Base-by-base conservation (phyloP, 1,140 invertebrate species). In the Danaus plexippus region DNA sequence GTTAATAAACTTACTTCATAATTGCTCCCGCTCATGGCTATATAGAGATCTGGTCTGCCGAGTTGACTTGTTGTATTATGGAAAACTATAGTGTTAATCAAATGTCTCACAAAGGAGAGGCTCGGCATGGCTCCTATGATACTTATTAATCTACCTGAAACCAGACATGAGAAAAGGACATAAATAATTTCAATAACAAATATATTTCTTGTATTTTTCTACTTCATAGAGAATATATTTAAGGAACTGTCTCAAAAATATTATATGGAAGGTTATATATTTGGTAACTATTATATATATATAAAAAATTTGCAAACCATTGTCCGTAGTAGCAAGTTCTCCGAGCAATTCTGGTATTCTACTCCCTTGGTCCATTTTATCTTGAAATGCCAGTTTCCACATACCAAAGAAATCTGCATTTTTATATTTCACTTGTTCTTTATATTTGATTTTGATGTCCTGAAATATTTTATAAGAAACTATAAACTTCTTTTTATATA, bases 301-400 rank as follows among this genome's bases (percentile, higher is more conserved):
- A 12, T 3, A 9, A 6, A 45, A 3, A 49, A 43, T 9, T 43
- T 22, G 9, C 9, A 11, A 68, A 85, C 85, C 80, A 66, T 72
- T 72, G 52, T 74, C 57, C 56, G 78, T 57, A 54, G 76, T 77
- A 15, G 77, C 75, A 41, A 89, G 71, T 54, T 85, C 77, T 13
- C 77, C 69, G 2, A 90, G 67, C 42, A 90, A 63, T 9, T 88
- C 80, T 41, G 77, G 55, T 5, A 90, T 71, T 43, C 90, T 80
- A 52, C 82, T 82, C 11, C 89, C 89, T 59, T 85, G 77, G 54
- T 90, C 89, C 64, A 89, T 78, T 73, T 89, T 91, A 64, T 91
- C 90, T 77, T 86, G 77, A 65, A 84, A 90, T 9, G 83, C 85
- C 56, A 89, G 49, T 61, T 89, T 90, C 84, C 88, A 88, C 64